These are phyloP conservation scores for Peromyscus polionotus DNA, from an alignment of 2,113 vertebrate genomes.

Conservation along the genomic window DNA sequence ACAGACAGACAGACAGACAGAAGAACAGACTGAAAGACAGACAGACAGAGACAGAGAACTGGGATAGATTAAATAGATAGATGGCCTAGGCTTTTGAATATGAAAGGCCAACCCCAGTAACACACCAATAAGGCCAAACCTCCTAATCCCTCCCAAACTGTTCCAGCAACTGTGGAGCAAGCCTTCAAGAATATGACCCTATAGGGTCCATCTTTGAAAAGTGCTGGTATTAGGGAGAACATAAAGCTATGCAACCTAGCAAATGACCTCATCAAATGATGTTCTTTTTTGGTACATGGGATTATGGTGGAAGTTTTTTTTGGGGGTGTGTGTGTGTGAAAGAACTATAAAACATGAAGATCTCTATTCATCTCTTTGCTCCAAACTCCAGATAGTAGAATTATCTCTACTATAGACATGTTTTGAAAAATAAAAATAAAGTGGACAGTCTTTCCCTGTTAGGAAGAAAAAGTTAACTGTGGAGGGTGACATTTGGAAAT, in stretches of 20 bases:
- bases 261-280: neutral
- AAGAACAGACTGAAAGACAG: neutral
- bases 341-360: neutral
- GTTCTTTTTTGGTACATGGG: neutral
- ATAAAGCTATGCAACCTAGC: neutral
- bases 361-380: neutral
- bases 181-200: neutral
- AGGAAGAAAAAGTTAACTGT: slow-evolving; percentile 54
- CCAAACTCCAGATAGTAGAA: neutral
- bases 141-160: neutral
- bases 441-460: neutral
- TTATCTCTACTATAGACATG: neutral
- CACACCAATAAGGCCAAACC: neutral
- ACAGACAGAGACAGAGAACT: neutral
- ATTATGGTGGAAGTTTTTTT: no score
- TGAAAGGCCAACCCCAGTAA: neutral
- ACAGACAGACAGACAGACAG: neutral
- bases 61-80: no score
- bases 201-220: neutral
- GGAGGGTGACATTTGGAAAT: slow-evolving; percentile 48
- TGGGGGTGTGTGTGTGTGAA: neutral
- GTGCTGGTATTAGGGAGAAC: neutral
- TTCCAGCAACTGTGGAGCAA: neutral
- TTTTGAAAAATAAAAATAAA: slow-evolving; percentile 68
- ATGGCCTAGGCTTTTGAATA: neutral